These are phyloP conservation scores for Puffinus mauretanicus DNA, from an alignment of 2,113 vertebrate genomes.

Conservation along the genomic window DNA sequence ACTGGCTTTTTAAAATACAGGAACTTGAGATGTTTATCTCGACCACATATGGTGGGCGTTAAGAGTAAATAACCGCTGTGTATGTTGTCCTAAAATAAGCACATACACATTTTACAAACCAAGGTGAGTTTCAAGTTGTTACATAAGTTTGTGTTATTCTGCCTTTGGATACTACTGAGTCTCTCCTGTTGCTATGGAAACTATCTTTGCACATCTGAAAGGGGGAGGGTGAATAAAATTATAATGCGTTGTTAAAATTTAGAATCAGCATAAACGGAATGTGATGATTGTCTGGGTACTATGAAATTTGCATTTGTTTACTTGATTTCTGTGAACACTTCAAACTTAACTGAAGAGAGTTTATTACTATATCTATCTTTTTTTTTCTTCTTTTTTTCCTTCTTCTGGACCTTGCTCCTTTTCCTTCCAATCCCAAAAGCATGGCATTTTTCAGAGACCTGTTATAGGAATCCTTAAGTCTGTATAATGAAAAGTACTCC, in stretches of 20 bases:
- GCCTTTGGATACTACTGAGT: slow-evolving; percentile 20
- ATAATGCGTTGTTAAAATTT: not conserved
- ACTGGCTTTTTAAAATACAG: not conserved
- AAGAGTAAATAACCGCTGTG: not conserved
- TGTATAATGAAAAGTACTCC: not conserved
- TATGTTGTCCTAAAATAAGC: not conserved
- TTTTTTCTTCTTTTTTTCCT: not conserved
- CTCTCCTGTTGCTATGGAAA: slow-evolving; percentile 24
- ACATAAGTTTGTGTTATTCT: slow-evolving; percentile 1
- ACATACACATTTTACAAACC: not conserved
- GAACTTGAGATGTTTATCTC: not conserved
- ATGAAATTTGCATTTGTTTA: not conserved
- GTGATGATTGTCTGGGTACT: not conserved
- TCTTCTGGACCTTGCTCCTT: not conserved
- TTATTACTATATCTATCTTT: not conserved
- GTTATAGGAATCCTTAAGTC: not conserved
- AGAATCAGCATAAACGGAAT: not conserved
- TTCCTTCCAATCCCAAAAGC: not conserved
- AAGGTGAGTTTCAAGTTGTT: slow-evolving; percentile 12
- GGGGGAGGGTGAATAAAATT: not conserved
- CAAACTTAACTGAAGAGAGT: not conserved
- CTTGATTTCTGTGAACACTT: not conserved
- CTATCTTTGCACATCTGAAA: slow-evolving; percentile 26
- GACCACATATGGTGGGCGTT: not conserved
- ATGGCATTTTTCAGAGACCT: not conserved